Base-by-base conservation (phyloP, 2,888 invertebrate species). In the Aleiodes leptofemur region DNA sequence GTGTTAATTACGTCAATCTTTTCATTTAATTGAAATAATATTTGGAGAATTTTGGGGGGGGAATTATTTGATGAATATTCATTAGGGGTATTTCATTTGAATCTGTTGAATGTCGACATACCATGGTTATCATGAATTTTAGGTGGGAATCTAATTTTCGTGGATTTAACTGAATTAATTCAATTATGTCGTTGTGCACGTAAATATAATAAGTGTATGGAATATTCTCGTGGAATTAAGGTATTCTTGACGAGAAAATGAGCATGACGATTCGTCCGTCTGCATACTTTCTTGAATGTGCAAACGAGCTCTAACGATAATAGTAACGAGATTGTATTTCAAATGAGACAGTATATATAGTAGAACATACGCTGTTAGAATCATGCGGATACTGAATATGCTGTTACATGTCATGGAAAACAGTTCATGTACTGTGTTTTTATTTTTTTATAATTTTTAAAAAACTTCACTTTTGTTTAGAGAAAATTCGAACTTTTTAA, bases 241-340 rank as follows among this genome's bases (percentile, higher is more conserved):
- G 31, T 29, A 48, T 48, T 50, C 29, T 50, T 16, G 34, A 66
- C 66, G 51, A 50, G 8, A 13, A 23, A 48, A 68, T n/a, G 50
- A 50, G 48, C n/a, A 13, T 31, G 11, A 23, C 50, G 68, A 68
- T 68, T 68, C 50, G 34, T 31, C 31, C 50, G 66, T 23, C 16
- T 14, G 7, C 43, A 53, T 68, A 68, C 50, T 72, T 68, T 34
- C 53, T 72, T 50, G 61, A 70, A 77, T 72, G 77, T 76, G 77
- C 76, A 77, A 79, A 79, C 78, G 76, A 80, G 79, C 73, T 78
- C 76, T 76, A 79, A 79, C 74, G 79, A 78, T 78, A 80, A 78
- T 72, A 78, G 76, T 16, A 76, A 68, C 64, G 74, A 75, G 74
- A 72, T 78, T 76, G 76, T 68, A 77, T 78, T 78, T 77, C 69